Conservation (phyloP, 2,888 invertebrate genomes). For the Drosophila colorata region DNA sequence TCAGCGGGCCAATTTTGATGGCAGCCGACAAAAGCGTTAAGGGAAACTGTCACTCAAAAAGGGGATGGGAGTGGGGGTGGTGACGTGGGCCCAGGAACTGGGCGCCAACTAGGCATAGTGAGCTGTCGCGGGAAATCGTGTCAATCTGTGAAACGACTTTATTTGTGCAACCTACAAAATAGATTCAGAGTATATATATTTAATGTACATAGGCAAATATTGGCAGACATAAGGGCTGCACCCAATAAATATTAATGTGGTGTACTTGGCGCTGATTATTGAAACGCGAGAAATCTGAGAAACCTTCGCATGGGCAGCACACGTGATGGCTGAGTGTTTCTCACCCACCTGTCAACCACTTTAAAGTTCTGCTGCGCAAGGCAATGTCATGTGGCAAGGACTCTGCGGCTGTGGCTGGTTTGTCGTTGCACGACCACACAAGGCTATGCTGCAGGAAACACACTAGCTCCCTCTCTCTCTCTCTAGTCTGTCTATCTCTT, state of each 20-base stretch:
- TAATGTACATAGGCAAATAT: background rate
- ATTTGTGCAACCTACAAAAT: conserved; percentile 7
- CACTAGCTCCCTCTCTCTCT: background rate
- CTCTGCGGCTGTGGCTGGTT: background rate
- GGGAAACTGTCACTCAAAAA: conserved; percentile 54
- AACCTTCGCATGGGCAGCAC: background rate
- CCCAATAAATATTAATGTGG: conserved; percentile 17
- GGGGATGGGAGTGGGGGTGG: background rate
- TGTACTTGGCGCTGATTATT: conserved; percentile 18
- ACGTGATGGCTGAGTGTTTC: conserved; percentile 5
- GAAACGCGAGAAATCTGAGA: conserved; percentile 7
- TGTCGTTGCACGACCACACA: conserved; percentile 8
- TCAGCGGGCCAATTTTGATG: conserved; percentile 54
- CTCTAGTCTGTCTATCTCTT: no score
- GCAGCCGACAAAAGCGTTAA: conserved; percentile 29
- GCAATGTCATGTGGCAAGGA: conserved; percentile 28
- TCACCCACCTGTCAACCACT: background rate
- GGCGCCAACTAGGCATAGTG: background rate
- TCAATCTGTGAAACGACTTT: conserved; percentile 24
- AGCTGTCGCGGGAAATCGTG: conserved; percentile 10
- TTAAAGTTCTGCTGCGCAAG: conserved; percentile 7
- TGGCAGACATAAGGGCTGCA: conserved; percentile 4
- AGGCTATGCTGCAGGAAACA: conserved; percentile 32
- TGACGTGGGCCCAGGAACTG: background rate
- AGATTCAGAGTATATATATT: background rate